phyloP scores from a whole-genome alignment of 2,888 invertebrate genomes.

The Drosophila sordidula region DNA sequence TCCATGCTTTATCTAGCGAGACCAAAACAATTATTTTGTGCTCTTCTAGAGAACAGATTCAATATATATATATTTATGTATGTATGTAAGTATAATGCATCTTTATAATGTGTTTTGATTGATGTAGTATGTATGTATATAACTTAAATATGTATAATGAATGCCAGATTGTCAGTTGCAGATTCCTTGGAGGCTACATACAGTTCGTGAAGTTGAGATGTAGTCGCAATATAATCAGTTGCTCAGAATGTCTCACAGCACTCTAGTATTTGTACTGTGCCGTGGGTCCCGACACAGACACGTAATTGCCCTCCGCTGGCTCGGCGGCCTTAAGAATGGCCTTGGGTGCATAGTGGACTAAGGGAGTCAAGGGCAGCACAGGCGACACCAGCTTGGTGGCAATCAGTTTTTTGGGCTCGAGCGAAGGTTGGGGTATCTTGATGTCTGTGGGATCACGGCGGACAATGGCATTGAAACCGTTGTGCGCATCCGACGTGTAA shows the following conservation, averaged over 20 bases:
- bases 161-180: constrained; percentile 31
- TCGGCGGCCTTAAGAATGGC: constrained; percentile 48
- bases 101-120: constrained; percentile 31
- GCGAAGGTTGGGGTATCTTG: constrained; percentile 79
- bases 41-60: constrained; percentile 65
- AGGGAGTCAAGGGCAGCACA: constrained; percentile 53
- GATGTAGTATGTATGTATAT: constrained; percentile 45
- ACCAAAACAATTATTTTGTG: constrained; percentile 45
- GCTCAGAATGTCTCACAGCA: background rate
- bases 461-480: constrained; percentile 86
- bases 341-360: constrained; percentile 72
- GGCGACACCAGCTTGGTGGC: constrained; percentile 66
- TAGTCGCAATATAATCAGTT: constrained; percentile 30
- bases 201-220: constrained; percentile 28
- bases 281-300: constrained; percentile 73
- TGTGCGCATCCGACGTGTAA: constrained; percentile 86
- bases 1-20: no score
- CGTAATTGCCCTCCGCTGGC: constrained; percentile 65
- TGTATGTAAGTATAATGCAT: constrained; percentile 49
- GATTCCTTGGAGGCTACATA: constrained; percentile 19
- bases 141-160: constrained; percentile 55
- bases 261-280: constrained; percentile 77
- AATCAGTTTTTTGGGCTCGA: constrained; percentile 68
- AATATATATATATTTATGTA: constrained; percentile 39
- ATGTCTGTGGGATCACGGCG: constrained; percentile 85